Evolutionary conservation across 1,140 invertebrate genomes (phyloP), one percentile per base, ranked within the genome.

Genomic region (Penaeus vannamei): DNA sequence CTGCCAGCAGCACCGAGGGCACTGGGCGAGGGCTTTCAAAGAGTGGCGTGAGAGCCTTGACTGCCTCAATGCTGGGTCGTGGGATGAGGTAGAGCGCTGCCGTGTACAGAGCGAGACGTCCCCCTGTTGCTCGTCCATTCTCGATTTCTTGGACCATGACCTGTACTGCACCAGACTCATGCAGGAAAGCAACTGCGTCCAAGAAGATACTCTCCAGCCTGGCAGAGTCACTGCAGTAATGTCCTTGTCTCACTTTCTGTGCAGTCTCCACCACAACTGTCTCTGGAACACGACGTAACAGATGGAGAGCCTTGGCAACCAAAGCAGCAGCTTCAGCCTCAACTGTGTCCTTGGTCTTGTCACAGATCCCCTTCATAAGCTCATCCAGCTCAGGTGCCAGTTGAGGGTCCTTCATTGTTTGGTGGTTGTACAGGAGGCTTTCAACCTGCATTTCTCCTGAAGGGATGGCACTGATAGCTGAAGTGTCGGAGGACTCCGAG

Each of bases 141-240:
- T 79, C 32, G 14, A 89, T 79, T 36, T 89, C 87, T 1, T 84
- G 36, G 7, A 85, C 82, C 72, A 89, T 89, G 32, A 89, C 59
- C 29, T 26, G 64, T 20, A 89, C 81, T 23, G 53, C 59, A 53
- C 59, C 83, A 20, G 82, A 60, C 20, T 89, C 87, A 7, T 89
- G 82, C 8, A 89, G 72, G 72, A 84, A 89, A 46, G 87, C 82
- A 64, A 89, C 36, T 26, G 76, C 29, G 42, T 89, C 87, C 14
- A 89, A 29, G 46, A 64, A 89, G 72, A 89, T 66, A 46, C 82
- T 89, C 60, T 89, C 69, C 26, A 89, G 32, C 62, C 42, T 89
- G 14, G 14, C 59, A 19, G 77, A 36, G 19, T 84, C 72, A n/a
- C 61, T 26, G 60, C 87, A 89, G 26, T 79, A 62, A 23, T 59